These are phyloP conservation scores for Sphecodes monilicornis DNA, from an alignment of 2,888 invertebrate genomes.

Conservation along the genomic window DNA sequence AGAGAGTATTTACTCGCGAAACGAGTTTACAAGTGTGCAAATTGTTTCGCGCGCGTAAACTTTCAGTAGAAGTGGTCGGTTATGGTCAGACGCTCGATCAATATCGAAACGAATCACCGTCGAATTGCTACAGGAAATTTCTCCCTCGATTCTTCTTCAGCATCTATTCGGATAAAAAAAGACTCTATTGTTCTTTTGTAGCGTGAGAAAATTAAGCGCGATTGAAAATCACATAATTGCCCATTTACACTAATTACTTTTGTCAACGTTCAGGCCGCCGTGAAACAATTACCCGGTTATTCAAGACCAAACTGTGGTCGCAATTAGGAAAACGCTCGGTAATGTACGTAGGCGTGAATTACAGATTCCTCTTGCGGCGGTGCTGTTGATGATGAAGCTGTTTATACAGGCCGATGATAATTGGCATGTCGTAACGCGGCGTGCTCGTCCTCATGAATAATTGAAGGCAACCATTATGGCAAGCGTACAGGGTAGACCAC, in stretches of 20 bases:
- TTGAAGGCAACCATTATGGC: slow-evolving; percentile 29
- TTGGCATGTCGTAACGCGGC: slow-evolving; percentile 32
- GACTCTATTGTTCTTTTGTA: too few species aligned
- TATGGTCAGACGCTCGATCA: slow-evolving; percentile 29
- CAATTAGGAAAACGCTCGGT: slow-evolving; percentile 33
- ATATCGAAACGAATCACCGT: neutral
- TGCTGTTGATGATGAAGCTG: slow-evolving; percentile 41
- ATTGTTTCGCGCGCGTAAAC: neutral
- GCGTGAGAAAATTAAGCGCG: too few species aligned
- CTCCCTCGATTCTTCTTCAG: too few species aligned
- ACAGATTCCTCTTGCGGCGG: slow-evolving; percentile 31
- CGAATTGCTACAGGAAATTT: neutral
- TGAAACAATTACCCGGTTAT: slow-evolving; percentile 42
- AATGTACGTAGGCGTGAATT: slow-evolving; percentile 45
- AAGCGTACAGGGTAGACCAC: neutral
- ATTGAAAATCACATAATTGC: neutral
- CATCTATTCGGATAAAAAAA: too few species aligned
- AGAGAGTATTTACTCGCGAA: neutral
- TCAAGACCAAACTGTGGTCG: slow-evolving; percentile 18
- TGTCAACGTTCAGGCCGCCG: neutral
- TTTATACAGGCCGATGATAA: slow-evolving; percentile 41
- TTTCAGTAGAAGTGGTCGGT: slow-evolving; percentile 19
- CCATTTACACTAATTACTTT: slow-evolving; percentile 5
- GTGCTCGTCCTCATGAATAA: slow-evolving; percentile 41
- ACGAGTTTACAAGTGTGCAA: slow-evolving; percentile 1